Evolutionary conservation across 2,888 invertebrate species (phyloP), one percentile per base, ranked within the genome.

Genomic region (Pachycephus smyrnensis): DNA sequence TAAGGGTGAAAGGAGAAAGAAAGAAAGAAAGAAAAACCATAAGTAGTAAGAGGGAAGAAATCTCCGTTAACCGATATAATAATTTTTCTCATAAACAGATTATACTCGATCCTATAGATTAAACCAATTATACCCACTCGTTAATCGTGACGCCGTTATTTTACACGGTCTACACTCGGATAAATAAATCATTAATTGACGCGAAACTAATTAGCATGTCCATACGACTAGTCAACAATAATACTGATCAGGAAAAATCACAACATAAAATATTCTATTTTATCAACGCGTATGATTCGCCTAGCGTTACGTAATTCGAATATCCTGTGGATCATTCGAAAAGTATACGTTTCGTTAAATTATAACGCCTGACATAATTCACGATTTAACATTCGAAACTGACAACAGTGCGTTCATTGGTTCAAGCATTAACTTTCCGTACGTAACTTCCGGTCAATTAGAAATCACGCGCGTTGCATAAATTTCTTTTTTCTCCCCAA

Each of bases 211-310:
- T 84, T 81, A 81, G 80, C 83, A 85, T 84, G 79, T 55, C 84
- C 85, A 80, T 76, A 75, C 85, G 84, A 76, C 86, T 88, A 88
- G 85, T 87, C 86, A 85, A 82, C 77, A 76, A 78, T 80, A 80
- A 82, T 76, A 76, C 71, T 75, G 80, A 73, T 73, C 78, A 76
- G 73, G 69, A 79, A 32, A 73, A 77, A 68, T 32, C n/a, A 76
- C 35, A 55, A 77, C 75, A 75, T 68, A 37, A 78, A 68, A 79
- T 30, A n/a, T n/a, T n/a, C n/a, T n/a, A 80, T 74, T 78, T 68
- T n/a, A 71, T 36, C 68, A 73, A 77, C 69, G 36, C 40, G 77
- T 69, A 69, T 73, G 73, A 33, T 4, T 33, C 33, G 33, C 33
- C 3, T 33, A 33, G 40, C 15, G 4, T 55, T 23, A 55, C 35